Base-by-base conservation (phyloP, 2,797 vertebrate species). In the Oreochromis grahami region DNA sequence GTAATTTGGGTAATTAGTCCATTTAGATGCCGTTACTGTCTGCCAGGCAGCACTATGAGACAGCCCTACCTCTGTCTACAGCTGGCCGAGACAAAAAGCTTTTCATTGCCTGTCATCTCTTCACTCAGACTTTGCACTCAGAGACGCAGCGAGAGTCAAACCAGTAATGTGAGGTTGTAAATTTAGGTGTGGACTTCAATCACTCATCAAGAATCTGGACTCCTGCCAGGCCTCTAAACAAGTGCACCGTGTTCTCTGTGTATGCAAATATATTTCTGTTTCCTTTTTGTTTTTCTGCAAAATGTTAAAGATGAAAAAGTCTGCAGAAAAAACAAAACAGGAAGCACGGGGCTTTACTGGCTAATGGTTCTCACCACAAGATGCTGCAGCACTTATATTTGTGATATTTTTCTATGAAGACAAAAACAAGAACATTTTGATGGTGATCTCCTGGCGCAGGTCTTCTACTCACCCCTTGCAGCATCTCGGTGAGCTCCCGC, bases 401-500 rank as follows among this genome's bases (percentile, higher is more conserved):
- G 70, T 74, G 70, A 19, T n/a, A 12, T 7, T 74, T 50, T 74
- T 32, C 45, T n/a, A 74, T 74, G 45, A 50, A 38, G 58, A 50
- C 26, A 74, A 19, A 50, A 63, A 26, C 2, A 10, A 48, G 3
- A 43, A 38, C 15, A 55, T 29, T 76, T 17, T 26, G 36, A 78
- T 77, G 24, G 36, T 41, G 34, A 29, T 77, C 32, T 74, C 70
- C 26, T n/a, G 17, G 50, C 48, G 21, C 48, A 15, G 9, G 21
- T 76, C 58, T 45, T 84, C 81, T 38, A 96, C 99, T 85, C 95
- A 99, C 99, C 95, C 98, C 98, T 95, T 99, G 98, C 84, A 99
- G 97, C 96, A 98, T 97, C 92, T 99, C 99, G 0, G 99, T 99
- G 84, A 99, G 96, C 95, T 99, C 99, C 87, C 98, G 96, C 63